Evolutionary conservation across 2,797 vertebrate genomes (phyloP), one percentile per base, ranked within the genome.

Genomic region (Netta rufina): DNA sequence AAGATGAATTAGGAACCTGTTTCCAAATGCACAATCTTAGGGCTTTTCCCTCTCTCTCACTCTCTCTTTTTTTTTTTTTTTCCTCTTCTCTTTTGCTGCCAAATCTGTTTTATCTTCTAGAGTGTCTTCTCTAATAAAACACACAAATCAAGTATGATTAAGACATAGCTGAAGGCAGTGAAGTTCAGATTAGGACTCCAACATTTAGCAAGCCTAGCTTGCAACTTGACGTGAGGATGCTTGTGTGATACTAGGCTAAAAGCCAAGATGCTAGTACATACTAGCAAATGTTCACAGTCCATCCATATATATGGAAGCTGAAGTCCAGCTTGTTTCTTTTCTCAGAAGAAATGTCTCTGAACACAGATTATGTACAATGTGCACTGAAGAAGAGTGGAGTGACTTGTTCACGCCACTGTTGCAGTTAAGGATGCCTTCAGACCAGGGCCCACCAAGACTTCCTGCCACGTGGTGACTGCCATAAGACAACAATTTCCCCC

Each of bases 1-100:
- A 89, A 61, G 69, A 79, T 20, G 62, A 54, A 74, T 88, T 77
- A 90, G 56, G 84, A 90, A 77, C 49, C 27, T 36, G 89, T 92
- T 89, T 87, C 61, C 65, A 92, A 57, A 84, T 69, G 79, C 5
- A 8, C 24, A 13, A 72, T 88, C 83, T 82, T n/a, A 28, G 13
- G 6, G 13, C 2, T 22, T 22, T 39, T 61, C 6, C 30, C 30
- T 7, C 1, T 8, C 1, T 24, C 21, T 5, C 8, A n/a, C 1
- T 3, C 56, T 77, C 64, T 53, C 5, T 36, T n/a, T 24, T 5
- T 1, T 3, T 62, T 80, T 78, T 53, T 13, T 36, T 21, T 3
- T n/a, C 32, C 53, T 28, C 32, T 27, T 38, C 43, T 1, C 4
- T 62, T 80, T 76, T 53, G 11, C 49, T 88, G 76, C 30, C 51